These are phyloP conservation scores for Scaptomyza parva DNA, from an alignment of 2,888 invertebrate genomes.

Conservation along the genomic window DNA sequence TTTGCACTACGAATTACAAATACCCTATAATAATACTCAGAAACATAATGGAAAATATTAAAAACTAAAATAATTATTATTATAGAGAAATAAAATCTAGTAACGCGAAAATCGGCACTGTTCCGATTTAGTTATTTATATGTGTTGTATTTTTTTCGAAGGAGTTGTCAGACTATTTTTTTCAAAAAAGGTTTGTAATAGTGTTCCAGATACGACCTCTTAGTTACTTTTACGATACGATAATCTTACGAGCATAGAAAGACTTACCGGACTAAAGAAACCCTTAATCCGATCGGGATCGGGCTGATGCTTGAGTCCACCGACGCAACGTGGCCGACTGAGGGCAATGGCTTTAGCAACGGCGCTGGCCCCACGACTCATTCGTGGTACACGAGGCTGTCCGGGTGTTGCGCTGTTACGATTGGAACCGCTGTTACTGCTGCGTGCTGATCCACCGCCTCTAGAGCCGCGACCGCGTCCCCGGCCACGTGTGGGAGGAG, in stretches of 20 bases:
- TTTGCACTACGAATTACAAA: slow-evolving; percentile 1
- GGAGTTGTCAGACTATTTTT: too few species aligned
- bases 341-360: slow-evolving; percentile 80
- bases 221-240: too few species aligned
- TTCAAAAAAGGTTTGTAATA: too few species aligned
- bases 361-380: slow-evolving; percentile 83
- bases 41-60: too few species aligned
- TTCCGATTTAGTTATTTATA: too few species aligned
- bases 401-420: slow-evolving; percentile 43
- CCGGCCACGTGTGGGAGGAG: slow-evolving; percentile 63
- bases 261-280: slow-evolving; percentile 83
- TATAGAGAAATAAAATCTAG: too few species aligned
- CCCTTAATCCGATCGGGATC: slow-evolving; percentile 83
- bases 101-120: too few species aligned
- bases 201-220: too few species aligned
- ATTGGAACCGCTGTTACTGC: slow-evolving; percentile 20
- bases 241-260: too few species aligned
- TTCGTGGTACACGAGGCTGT: slow-evolving; percentile 76
- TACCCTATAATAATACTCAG: slow-evolving; percentile 17
- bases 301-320: slow-evolving; percentile 83
- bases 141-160: too few species aligned
- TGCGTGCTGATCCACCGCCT: slow-evolving; percentile 43
- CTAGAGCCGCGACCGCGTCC: slow-evolving; percentile 70
- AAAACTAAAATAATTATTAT: background rate
- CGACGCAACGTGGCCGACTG: slow-evolving; percentile 82